phyloP scores from a whole-genome alignment of 2,113 vertebrate species.

The Amblyopsis rosae region DNA sequence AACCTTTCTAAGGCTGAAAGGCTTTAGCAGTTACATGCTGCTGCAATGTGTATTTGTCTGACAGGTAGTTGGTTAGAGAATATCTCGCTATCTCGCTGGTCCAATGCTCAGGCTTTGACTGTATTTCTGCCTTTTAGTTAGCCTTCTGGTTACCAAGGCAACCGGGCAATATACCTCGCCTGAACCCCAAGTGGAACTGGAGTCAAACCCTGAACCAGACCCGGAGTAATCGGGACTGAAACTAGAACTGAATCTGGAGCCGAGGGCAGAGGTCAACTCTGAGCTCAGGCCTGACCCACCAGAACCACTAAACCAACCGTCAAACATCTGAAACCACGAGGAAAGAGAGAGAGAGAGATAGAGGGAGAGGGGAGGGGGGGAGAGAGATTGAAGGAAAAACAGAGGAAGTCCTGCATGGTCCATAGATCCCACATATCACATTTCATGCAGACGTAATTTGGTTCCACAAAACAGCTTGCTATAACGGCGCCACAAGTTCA shows the following conservation, averaged over 20 bases:
- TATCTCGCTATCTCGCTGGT: conserved; percentile 2
- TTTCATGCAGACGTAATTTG: no score
- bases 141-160: conserved; percentile 47
- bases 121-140: conserved; percentile 52
- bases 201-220: conserved; percentile 62
- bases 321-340: conserved; percentile 56
- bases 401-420: no score
- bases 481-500: no score
- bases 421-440: no score
- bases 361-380: not conserved
- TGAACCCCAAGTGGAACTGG: conserved; percentile 60
- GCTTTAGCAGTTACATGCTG: no score
- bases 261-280: conserved; percentile 35
- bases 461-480: no score
- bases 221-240: conserved; percentile 29
- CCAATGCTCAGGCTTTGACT: conserved; percentile 45
- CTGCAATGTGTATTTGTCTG: not conserved
- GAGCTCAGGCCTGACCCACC: conserved; percentile 27
- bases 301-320: conserved; percentile 75
- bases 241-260: conserved; percentile 44
- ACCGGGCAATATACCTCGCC: conserved; percentile 63
- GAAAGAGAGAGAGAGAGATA: not conserved
- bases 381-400: conserved; percentile 7
- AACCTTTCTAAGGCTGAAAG: no score
- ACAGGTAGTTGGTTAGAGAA: not conserved